Percentiles rank a stretch among this genome's conserved stretches.
Evolutionary conservation across 2,113 vertebrate genomes (phyloP).

Genomic region (Oreotragus oreotragus): DNA sequence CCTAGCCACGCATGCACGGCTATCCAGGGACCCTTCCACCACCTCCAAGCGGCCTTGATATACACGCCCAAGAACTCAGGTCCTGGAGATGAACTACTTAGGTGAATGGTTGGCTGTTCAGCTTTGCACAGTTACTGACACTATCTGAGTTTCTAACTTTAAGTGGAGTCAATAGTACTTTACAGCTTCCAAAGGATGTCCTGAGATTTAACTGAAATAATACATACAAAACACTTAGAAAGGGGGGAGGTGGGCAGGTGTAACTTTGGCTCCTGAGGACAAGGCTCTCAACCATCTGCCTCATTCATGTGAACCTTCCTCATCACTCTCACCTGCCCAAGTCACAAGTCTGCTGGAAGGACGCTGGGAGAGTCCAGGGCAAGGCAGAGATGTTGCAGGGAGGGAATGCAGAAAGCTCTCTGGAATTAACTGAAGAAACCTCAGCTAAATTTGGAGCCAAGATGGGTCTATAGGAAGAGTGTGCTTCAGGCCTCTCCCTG

Average conservation of each 20-base stretch:
- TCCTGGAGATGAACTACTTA: background rate
- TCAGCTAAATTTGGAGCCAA: background rate
- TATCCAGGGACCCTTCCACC: background rate
- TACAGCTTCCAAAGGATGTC: background rate
- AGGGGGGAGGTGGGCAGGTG: background rate
- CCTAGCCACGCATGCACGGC: background rate
- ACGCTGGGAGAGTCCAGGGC: background rate
- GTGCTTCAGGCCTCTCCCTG: background rate
- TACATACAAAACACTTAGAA: background rate
- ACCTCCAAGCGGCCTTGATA: background rate
- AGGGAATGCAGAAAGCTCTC: background rate
- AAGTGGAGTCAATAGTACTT: background rate
- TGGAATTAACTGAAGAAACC: background rate
- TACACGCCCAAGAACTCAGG: background rate
- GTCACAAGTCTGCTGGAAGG: background rate
- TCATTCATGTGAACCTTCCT: background rate
- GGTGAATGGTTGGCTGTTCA: background rate
- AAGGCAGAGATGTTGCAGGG: background rate
- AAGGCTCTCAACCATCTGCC: background rate
- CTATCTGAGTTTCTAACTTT: background rate
- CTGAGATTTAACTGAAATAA: background rate
- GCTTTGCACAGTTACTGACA: background rate
- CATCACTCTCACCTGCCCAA: background rate
- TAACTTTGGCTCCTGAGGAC: background rate
- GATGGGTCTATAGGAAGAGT: background rate